These are phyloP conservation scores for Stichopus chloronotus DNA, from an alignment of 35 echinoderm and acorn worm genomes.

Conservation along the genomic window DNA sequence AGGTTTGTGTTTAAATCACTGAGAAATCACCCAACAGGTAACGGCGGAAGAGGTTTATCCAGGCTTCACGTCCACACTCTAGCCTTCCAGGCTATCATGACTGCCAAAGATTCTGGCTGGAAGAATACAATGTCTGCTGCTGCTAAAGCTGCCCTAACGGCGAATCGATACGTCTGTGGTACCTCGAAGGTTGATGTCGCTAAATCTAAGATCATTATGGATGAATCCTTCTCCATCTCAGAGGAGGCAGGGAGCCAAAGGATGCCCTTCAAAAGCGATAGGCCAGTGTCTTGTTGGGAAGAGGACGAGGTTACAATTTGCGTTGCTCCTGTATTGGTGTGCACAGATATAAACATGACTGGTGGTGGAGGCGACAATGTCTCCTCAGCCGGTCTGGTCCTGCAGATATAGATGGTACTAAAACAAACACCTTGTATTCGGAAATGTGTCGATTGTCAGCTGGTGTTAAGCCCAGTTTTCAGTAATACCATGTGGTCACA, in stretches of 20 bases:
- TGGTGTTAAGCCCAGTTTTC: background rate
- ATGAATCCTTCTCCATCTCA: slow-evolving; percentile 91
- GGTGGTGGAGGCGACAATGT: slow-evolving; percentile 94
- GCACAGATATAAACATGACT: slow-evolving; percentile 80
- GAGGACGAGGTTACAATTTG: slow-evolving; percentile 88
- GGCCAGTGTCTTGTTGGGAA: slow-evolving; percentile 96
- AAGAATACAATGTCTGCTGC: slow-evolving; percentile 95
- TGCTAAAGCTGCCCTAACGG: slow-evolving; percentile 91
- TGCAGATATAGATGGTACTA: slow-evolving; percentile 69
- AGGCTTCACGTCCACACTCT: slow-evolving; percentile 94
- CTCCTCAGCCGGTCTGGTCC: slow-evolving; percentile 71
- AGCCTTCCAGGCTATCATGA: slow-evolving; percentile 98
- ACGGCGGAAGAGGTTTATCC: slow-evolving; percentile 59
- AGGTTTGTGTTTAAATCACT: slow-evolving; percentile 68
- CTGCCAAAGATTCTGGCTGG: slow-evolving; percentile 81
- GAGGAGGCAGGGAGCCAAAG: slow-evolving; percentile 66
- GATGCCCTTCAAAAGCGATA: slow-evolving; percentile 69
- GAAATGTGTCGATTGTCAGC: background rate
- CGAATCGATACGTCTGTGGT: slow-evolving; percentile 86
- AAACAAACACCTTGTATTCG: background rate
- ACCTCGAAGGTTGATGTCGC: slow-evolving; percentile 67
- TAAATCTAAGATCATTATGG: slow-evolving; percentile 90
- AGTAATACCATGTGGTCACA: background rate
- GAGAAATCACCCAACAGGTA: slow-evolving; percentile 6
- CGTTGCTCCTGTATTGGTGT: slow-evolving; percentile 91